phyloP scores from a whole-genome alignment of 2,113 vertebrate species.

The Caranx melampygus region DNA sequence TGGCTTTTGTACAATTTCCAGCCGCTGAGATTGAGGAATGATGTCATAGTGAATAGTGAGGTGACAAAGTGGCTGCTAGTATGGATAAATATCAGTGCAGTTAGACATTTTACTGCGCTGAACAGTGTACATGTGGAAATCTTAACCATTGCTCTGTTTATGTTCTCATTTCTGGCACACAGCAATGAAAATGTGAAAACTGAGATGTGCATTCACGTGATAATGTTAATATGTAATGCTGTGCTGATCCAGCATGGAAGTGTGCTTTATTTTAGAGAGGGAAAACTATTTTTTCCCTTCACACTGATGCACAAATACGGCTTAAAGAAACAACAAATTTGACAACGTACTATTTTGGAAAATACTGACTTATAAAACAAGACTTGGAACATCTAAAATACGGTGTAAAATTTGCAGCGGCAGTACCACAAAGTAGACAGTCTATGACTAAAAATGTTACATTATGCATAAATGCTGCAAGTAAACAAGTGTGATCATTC shows the following conservation, averaged over 20 bases:
- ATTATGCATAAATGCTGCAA: not conserved
- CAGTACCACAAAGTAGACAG: not conserved
- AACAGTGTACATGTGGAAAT: not conserved
- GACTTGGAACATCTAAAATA: not conserved
- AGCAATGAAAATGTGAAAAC: conserved; percentile 9
- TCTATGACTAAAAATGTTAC: not conserved
- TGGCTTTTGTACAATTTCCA: conserved; percentile 13
- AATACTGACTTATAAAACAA: not conserved
- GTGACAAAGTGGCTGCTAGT: not conserved
- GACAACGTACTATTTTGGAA: not conserved
- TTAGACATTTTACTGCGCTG: not conserved
- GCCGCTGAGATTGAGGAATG: conserved; percentile 21
- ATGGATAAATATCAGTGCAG: conserved; percentile 26
- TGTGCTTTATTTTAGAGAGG: conserved; percentile 3
- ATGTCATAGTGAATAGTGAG: not conserved
- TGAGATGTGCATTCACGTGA: conserved; percentile 44
- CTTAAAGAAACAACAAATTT: not conserved
- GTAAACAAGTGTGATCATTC: not conserved
- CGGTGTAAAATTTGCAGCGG: not conserved
- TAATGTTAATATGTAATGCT: conserved; percentile 28
- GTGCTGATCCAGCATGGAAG: conserved; percentile 21
- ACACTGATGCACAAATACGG: not conserved
- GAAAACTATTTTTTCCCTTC: conserved; percentile 2
- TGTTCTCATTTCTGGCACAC: conserved; percentile 23
- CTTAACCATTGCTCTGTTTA: not conserved